These are phyloP conservation scores for Lepus townsendii DNA, from an alignment of 2,797 vertebrate genomes.

Conservation along the genomic window DNA sequence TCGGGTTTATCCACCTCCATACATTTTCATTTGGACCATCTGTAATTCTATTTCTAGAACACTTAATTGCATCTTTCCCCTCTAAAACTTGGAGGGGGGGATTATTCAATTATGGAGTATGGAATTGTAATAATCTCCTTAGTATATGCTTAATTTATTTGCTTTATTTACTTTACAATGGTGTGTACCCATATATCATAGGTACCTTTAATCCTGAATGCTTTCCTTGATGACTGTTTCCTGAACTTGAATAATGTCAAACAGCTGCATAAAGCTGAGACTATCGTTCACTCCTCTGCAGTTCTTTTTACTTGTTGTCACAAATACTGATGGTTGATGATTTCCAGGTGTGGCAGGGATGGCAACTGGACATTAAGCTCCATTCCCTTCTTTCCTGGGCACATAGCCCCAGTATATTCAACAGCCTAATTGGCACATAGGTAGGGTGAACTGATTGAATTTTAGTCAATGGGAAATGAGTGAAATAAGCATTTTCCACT, in stretches of 20 bases:
- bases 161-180: conserved; percentile 18
- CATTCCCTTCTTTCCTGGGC: not conserved
- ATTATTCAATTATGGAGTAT: conserved; percentile 67
- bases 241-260: conserved; percentile 19
- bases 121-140: conserved; percentile 58
- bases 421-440: not conserved
- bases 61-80: conserved; percentile 82
- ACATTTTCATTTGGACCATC: conserved; percentile 85
- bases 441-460: not conserved
- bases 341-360: not conserved
- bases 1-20: conserved; percentile 83
- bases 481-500: not conserved
- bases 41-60: conserved; percentile 87
- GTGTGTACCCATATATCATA: not conserved
- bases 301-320: not conserved
- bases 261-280: conserved; percentile 52
- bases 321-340: not conserved
- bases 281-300: not conserved
- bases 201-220: not conserved
- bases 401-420: not conserved
- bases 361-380: not conserved
- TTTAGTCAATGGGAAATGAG: not conserved
- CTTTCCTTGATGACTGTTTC: not conserved
- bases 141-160: conserved; percentile 59
- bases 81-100: conserved; percentile 62